Percentiles rank a stretch among this genome's conserved stretches.
phyloP scores from a whole-genome alignment of 2,113 vertebrate species.

The Glaucomys volans region DNA sequence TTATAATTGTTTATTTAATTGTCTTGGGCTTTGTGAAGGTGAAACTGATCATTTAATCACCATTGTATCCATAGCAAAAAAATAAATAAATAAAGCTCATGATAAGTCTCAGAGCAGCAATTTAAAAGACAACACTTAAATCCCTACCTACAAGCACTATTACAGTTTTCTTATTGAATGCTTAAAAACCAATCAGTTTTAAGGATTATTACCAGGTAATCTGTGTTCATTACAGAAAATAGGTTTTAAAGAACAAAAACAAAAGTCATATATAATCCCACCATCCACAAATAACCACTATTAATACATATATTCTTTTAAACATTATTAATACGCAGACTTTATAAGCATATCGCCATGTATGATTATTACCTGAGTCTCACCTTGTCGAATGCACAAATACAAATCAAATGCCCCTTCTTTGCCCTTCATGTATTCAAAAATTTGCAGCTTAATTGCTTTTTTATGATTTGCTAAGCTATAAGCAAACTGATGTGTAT shows the following conservation, averaged over 20 bases:
- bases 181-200: conserved; percentile 27
- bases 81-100: background rate
- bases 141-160: background rate
- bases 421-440: background rate
- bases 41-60: background rate
- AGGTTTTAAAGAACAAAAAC: background rate
- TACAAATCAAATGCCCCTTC: background rate
- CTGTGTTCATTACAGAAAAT: background rate
- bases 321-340: background rate
- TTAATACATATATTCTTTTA: conserved; percentile 5
- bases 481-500: background rate
- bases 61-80: background rate
- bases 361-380: background rate
- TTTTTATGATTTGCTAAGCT: background rate
- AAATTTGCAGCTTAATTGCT: background rate
- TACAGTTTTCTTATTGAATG: conserved; percentile 7
- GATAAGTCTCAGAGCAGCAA: background rate
- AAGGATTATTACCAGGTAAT: background rate
- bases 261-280: background rate
- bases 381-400: background rate
- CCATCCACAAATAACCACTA: background rate
- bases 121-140: background rate
- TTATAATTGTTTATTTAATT: background rate
- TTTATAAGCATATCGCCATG: background rate
- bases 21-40: background rate